Percentiles rank a stretch among this genome's conserved stretches.
Conservation (phyloP, 2,888 invertebrate genomes). For the Patella ulyssiponensis region DNA sequence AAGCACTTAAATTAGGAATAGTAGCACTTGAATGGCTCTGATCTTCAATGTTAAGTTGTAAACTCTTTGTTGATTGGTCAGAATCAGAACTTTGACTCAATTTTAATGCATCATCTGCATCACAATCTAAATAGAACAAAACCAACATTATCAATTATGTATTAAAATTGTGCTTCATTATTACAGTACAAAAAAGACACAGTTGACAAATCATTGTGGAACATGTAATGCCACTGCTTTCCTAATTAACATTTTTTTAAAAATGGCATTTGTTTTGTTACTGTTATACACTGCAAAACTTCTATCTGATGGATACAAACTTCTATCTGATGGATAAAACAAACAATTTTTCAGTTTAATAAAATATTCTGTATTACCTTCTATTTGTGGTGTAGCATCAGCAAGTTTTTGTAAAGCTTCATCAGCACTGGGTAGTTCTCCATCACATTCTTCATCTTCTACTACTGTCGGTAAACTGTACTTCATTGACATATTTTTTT, state of each 20-base stretch:
- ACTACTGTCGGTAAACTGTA: not conserved
- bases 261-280: no score
- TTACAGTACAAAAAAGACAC: no score
- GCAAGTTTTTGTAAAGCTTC: slow-evolving; percentile 29
- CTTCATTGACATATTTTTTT: slow-evolving; percentile 15
- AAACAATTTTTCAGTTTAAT: no score
- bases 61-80: not conserved
- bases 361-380: not conserved
- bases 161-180: not conserved
- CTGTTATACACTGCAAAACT: no score
- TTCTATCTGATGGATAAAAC: no score
- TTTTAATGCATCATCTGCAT: slow-evolving; percentile 5
- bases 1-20: not conserved
- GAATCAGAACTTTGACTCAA: slow-evolving; percentile 9
- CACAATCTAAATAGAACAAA: not conserved
- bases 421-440: slow-evolving; percentile 28
- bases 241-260: no score
- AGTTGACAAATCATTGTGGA: no score
- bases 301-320: no score
- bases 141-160: not conserved
- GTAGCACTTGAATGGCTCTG: not conserved
- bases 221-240: no score
- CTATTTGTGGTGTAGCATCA: not conserved
- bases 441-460: slow-evolving; percentile 16
- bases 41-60: no score